Evolutionary conservation across 2,113 vertebrate species (phyloP).

Genomic region (Pteronura brasiliensis): DNA sequence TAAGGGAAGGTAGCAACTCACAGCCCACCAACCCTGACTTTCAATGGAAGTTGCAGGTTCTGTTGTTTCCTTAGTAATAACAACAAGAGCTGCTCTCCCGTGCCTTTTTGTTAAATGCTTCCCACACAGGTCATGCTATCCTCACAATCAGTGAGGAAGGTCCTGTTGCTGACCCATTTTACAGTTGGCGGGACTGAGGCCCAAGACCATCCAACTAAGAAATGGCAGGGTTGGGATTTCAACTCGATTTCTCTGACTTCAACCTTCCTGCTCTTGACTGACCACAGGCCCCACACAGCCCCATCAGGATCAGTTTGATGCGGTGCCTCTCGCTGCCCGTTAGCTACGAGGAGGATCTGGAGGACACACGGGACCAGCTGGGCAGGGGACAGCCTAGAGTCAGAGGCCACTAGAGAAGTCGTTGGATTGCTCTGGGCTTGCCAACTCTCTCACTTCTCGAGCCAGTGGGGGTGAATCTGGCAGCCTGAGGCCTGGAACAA

Average conservation of each 20-base stretch:
- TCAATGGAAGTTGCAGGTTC: background rate
- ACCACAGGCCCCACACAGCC: background rate
- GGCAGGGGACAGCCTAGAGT: background rate
- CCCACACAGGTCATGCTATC: background rate
- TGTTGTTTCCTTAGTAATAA: background rate
- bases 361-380: background rate
- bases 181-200: background rate
- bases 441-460: conserved; percentile 64
- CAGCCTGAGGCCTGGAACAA: conserved; percentile 49
- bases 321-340: background rate
- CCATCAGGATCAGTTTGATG: background rate
- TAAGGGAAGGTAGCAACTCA: background rate
- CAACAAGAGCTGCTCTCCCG: background rate
- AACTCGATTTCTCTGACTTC: background rate
- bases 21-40: background rate
- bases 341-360: background rate
- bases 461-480: conserved; percentile 25
- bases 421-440: background rate
- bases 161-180: background rate
- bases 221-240: background rate
- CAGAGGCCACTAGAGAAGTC: background rate
- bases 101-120: background rate
- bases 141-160: background rate
- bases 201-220: background rate
- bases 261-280: background rate